phyloP scores from a whole-genome alignment of 1,140 invertebrate species.

The Adelges cooleyi region DNA sequence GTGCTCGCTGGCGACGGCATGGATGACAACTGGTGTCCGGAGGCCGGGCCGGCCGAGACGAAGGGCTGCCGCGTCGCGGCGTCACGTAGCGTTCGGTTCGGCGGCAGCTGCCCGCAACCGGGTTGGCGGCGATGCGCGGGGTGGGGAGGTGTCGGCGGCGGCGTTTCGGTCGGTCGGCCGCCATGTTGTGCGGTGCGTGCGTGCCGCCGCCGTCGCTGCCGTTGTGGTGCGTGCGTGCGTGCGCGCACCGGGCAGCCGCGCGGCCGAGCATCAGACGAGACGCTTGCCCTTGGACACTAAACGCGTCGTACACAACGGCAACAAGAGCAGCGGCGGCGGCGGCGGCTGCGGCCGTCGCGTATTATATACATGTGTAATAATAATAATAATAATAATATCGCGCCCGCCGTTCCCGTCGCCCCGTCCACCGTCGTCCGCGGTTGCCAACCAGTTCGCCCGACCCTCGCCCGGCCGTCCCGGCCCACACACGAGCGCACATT shows the following conservation, averaged over 20 bases:
- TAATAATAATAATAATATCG: not conserved
- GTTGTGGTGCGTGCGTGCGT: constrained; percentile 8
- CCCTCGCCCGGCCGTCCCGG: not conserved
- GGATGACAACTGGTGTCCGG: constrained; percentile 20
- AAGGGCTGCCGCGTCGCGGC: constrained; percentile 5
- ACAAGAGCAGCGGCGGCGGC: not conserved
- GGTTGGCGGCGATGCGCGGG: not conserved
- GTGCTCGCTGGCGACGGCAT: constrained; percentile 24
- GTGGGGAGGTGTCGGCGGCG: not conserved
- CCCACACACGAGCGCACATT: too few species aligned
- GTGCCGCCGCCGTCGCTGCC: not conserved
- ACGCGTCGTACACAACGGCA: too few species aligned
- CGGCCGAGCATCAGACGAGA: constrained; percentile 16
- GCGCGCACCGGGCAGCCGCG: not conserved
- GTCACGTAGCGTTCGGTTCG: constrained; percentile 23
- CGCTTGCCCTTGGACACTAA: constrained; percentile 28
- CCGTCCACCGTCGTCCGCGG: not conserved
- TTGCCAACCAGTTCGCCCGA: not conserved
- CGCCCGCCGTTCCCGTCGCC: not conserved
- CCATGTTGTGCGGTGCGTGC: constrained; percentile 25
- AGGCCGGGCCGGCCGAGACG: not conserved
- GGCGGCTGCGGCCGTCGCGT: not conserved
- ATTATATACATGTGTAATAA: not conserved
- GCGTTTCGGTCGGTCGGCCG: constrained; percentile 26
- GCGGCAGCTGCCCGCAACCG: constrained; percentile 12